Percentiles rank a stretch among this genome's conserved stretches.
These are phyloP conservation scores for Apantesis nais DNA, from an alignment of 2,888 invertebrate species.

Conservation along the genomic window DNA sequence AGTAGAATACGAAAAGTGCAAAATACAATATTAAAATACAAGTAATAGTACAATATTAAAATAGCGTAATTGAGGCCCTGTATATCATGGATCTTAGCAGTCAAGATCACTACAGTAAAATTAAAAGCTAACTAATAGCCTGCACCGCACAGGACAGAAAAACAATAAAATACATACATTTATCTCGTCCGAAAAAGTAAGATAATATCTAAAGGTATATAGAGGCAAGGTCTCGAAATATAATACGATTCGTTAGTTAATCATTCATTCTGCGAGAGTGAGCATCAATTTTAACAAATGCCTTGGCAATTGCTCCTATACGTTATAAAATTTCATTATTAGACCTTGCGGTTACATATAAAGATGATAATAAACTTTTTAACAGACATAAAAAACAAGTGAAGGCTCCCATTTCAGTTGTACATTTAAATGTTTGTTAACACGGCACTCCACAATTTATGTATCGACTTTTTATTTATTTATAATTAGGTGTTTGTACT, in stretches of 20 bases:
- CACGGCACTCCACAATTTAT: too few species aligned
- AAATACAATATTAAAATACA: too few species aligned
- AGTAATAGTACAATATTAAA: too few species aligned
- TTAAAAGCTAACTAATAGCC: too few species aligned
- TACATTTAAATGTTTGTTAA: background rate
- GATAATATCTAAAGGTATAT: slow-evolving; percentile 23
- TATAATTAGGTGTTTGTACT: too few species aligned
- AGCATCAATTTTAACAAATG: slow-evolving; percentile 69
- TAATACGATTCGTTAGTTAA: slow-evolving; percentile 72
- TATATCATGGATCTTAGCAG: too few species aligned
- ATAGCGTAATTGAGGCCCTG: too few species aligned
- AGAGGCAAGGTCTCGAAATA: slow-evolving; percentile 58
- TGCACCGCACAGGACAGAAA: slow-evolving; percentile 21
- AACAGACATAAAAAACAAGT: background rate
- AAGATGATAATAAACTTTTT: slow-evolving; percentile 6
- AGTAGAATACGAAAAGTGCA: too few species aligned
- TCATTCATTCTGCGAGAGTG: slow-evolving; percentile 73
- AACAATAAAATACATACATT: slow-evolving; percentile 43
- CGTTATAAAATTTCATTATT: slow-evolving; percentile 54
- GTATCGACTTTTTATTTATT: too few species aligned
- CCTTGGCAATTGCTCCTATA: slow-evolving; percentile 59
- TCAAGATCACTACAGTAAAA: too few species aligned
- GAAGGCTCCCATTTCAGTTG: background rate
- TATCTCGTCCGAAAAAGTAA: slow-evolving; percentile 49
- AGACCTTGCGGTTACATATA: slow-evolving; percentile 19